These are phyloP conservation scores for Subacronicta megacephala DNA, from an alignment of 2,888 invertebrate species.

Conservation along the genomic window DNA sequence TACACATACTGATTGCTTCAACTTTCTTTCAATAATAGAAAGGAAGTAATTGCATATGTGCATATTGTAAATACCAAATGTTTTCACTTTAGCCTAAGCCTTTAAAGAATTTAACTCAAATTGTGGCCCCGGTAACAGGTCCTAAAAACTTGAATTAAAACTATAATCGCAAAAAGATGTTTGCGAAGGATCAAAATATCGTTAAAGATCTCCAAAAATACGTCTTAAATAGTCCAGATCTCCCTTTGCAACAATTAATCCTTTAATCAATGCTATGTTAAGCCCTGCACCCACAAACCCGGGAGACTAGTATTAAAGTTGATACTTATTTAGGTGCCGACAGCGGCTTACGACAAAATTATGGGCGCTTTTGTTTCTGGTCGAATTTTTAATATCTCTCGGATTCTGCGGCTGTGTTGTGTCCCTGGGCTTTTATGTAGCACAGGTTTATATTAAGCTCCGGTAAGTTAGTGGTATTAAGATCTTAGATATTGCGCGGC, in stretches of 20 bases:
- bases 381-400: conserved; percentile 65
- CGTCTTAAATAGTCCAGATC: conserved; percentile 1
- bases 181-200: neutral
- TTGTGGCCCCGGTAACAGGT: no score
- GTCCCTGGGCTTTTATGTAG: conserved; percentile 52
- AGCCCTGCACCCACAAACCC: conserved; percentile 30
- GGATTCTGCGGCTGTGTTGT: conserved; percentile 51
- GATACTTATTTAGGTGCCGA: conserved; percentile 55
- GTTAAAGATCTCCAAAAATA: neutral
- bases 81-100: no score
- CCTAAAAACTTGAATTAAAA: no score
- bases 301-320: conserved; percentile 36
- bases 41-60: no score
- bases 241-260: conserved; percentile 33
- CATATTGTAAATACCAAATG: no score
- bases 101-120: no score
- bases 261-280: conserved; percentile 50
- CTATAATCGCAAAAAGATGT: neutral
- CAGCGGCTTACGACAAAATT: conserved; percentile 56
- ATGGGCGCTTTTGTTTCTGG: conserved; percentile 62
- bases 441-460: conserved; percentile 46
- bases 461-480: conserved; percentile 53
- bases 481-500: conserved; percentile 46
- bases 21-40: no score
- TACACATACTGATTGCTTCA: no score